phyloP scores from a whole-genome alignment of 2,888 invertebrate genomes.

The Chironomus tentans region DNA sequence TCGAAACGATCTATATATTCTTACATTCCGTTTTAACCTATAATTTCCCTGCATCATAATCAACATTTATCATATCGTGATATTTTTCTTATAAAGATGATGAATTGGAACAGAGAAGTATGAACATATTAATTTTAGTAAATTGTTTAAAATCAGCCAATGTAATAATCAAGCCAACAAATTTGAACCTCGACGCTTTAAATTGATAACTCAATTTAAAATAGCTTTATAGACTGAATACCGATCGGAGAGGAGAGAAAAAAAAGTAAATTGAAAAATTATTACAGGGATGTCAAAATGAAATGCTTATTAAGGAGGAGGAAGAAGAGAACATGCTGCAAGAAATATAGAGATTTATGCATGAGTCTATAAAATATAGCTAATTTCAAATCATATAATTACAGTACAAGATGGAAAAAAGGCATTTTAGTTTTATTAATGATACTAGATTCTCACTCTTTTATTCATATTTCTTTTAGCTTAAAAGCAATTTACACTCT shows the following conservation, averaged over 20 bases:
- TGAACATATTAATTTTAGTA: slow-evolving; percentile 18
- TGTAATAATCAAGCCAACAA: background rate
- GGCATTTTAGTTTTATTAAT: too few species aligned
- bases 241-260: background rate
- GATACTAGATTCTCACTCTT: too few species aligned
- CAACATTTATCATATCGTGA: slow-evolving; percentile 25
- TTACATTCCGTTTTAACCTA: background rate
- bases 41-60: slow-evolving; percentile 26
- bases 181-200: slow-evolving; percentile 16
- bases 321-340: background rate
- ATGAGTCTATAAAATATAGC: background rate
- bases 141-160: slow-evolving; percentile 20
- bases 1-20: background rate
- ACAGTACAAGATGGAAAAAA: background rate
- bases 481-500: too few species aligned
- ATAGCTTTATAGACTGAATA: too few species aligned
- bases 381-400: background rate
- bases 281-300: slow-evolving; percentile 20
- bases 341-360: background rate
- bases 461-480: too few species aligned
- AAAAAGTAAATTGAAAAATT: slow-evolving; percentile 25
- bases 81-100: background rate
- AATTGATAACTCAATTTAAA: slow-evolving; percentile 21
- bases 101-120: background rate
- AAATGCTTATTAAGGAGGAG: background rate